These are phyloP conservation scores for Scolanthus callimorphus DNA, from an alignment of 92 coral and sea anemone genomes.

Conservation along the genomic window DNA sequence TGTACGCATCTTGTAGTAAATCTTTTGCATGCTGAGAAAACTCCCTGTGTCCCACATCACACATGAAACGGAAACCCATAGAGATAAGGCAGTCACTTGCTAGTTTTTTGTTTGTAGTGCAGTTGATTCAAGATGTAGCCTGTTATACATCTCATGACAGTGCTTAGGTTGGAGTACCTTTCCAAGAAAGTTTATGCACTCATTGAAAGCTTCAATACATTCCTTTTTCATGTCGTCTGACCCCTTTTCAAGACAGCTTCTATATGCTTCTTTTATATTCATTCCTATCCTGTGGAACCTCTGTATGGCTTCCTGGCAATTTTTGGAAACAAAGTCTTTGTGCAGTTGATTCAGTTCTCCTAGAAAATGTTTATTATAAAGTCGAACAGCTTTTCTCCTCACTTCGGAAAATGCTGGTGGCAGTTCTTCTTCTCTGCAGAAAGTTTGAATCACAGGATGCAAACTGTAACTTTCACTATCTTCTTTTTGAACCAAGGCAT, in stretches of 20 bases:
- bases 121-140: conserved; percentile 7
- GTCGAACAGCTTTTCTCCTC: conserved; percentile 5
- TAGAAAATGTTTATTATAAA: conserved; percentile 17
- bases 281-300: neutral
- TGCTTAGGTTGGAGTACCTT: conserved; percentile 27
- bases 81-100: conserved; percentile 25
- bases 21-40: conserved; percentile 26
- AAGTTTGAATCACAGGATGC: conserved; percentile 49
- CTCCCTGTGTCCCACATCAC: conserved; percentile 19
- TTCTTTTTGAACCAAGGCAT: conserved; percentile 36
- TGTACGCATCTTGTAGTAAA: conserved; percentile 14
- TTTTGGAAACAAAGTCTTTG: conserved; percentile 26
- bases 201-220: conserved; percentile 33
- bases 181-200: conserved; percentile 26
- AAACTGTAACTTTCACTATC: conserved; percentile 23
- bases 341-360: conserved; percentile 17
- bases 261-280: conserved; percentile 31
- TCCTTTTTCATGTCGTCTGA: conserved; percentile 4
- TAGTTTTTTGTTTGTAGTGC: conserved; percentile 3
- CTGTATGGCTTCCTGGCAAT: conserved; percentile 20
- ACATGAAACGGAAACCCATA: conserved; percentile 33
- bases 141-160: conserved; percentile 16
- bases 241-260: conserved; percentile 9
- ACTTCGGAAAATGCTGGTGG: conserved; percentile 16
- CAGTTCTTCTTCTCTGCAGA: conserved; percentile 35